phyloP scores from a whole-genome alignment of 1,140 invertebrate genomes.

The Harpegnathos saltator region DNA sequence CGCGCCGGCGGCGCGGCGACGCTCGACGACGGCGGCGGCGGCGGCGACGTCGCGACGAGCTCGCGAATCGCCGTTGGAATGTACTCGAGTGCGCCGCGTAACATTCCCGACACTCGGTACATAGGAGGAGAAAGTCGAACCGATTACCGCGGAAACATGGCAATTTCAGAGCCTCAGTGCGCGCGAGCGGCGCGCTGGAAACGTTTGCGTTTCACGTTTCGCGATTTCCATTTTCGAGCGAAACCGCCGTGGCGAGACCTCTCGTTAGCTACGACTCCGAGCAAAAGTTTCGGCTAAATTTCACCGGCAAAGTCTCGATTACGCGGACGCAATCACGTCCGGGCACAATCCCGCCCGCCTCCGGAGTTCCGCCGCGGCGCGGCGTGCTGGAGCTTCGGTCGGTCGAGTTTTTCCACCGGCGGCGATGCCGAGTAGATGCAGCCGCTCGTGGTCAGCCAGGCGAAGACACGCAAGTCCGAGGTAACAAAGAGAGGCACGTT shows the following conservation, averaged over 20 bases:
- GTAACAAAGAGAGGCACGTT: neutral
- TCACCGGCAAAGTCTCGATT: slow-evolving; percentile 26
- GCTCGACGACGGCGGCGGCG: neutral
- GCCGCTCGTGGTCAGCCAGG: neutral
- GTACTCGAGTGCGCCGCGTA: neutral
- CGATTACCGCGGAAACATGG: slow-evolving; percentile 5
- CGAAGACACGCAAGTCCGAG: neutral
- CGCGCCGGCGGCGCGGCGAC: neutral
- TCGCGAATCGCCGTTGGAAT: slow-evolving; percentile 8
- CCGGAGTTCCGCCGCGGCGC: slow-evolving; percentile 8
- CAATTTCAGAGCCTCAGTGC: slow-evolving; percentile 8
- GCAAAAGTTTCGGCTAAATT: slow-evolving; percentile 26
- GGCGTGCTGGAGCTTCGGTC: neutral
- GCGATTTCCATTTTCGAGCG: neutral
- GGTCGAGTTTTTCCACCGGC: neutral
- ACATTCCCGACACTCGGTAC: slow-evolving; percentile 4
- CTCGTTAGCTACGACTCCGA: slow-evolving; percentile 2
- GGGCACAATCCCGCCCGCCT: neutral
- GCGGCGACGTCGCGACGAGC: neutral
- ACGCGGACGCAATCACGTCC: slow-evolving; percentile 21
- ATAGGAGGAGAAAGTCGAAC: slow-evolving; percentile 21
- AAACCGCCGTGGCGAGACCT: slow-evolving; percentile 8
- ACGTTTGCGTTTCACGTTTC: neutral
- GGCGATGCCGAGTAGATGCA: neutral
- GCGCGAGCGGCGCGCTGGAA: too few species aligned